Evolutionary conservation across 2,888 invertebrate genomes (phyloP), one percentile per base, ranked within the genome.

Genomic region (Archaeoteleia sp.): DNA sequence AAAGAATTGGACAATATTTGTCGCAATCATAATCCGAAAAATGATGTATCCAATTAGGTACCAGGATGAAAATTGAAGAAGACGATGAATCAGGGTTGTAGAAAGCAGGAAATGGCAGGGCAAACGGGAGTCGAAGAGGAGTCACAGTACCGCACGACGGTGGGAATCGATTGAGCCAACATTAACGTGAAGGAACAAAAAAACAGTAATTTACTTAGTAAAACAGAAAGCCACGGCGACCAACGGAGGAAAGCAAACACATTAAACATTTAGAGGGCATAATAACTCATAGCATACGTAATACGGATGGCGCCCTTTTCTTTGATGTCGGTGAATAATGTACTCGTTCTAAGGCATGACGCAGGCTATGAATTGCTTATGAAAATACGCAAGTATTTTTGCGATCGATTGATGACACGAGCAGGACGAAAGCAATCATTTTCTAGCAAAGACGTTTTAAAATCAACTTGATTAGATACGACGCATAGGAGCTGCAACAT

Each of bases 131-230:
- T 54, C 66, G 61, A 43, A 63, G 55, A 69, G 48, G 51, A 58
- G 49, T 61, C 53, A 58, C 46, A 68, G 68, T 60, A 70, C 61
- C 67, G 74, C 73, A 70, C 72, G 73, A 75, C 71, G 73, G 72
- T 70, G 70, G 77, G 78, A 84, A 84, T 84, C 84, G 84, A 84
- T 84, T 82, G 82, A 79, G 76, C 80, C 77, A 84, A 83, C 82
- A 82, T 83, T 81, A 83, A 80, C 79, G 78, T 72, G 70, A 55
- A 69, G 70, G 71, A 74, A 74, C 69, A 74, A 74, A 76, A 82
- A 84, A 84, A 82, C 80, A 81, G 83, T 84, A 85, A 84, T 84
- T 85, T 83, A 84, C 83, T 85, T 84, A 84, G 83, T 85, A 84
- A 84, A 84, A 84, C 82, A 84, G 83, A 83, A 84, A 84, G 83